These are phyloP conservation scores for Melanotaenia maccullochi DNA, from an alignment of 2,797 vertebrate genomes.

Conservation along the genomic window DNA sequence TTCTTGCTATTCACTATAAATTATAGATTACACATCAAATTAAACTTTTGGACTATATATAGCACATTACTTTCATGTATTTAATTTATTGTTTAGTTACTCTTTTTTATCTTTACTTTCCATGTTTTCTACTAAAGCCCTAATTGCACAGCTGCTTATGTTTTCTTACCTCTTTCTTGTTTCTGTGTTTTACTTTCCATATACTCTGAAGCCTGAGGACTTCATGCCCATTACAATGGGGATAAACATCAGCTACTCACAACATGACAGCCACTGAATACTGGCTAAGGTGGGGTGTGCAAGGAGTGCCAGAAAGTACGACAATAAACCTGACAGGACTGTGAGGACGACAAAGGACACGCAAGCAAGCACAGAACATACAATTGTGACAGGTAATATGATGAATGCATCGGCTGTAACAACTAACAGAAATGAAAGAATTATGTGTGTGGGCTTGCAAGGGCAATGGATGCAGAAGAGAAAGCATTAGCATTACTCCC, in stretches of 20 bases:
- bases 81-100: too few relatives aligned
- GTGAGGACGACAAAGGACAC: conserved; percentile 10
- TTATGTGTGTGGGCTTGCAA: conserved; percentile 5
- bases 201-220: too few relatives aligned
- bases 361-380: conserved; percentile 16
- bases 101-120: neutral
- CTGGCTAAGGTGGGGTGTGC: neutral
- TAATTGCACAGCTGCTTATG: neutral
- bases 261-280: neutral
- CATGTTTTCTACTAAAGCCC: neutral
- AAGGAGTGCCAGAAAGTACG: neutral
- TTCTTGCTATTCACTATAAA: too few relatives aligned
- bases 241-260: conserved; percentile 23
- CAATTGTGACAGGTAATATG: conserved; percentile 9
- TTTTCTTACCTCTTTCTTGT: neutral
- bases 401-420: conserved; percentile 30
- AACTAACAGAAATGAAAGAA: conserved; percentile 15
- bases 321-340: conserved; percentile 9
- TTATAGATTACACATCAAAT: too few relatives aligned
- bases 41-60: too few relatives aligned
- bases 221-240: too few relatives aligned
- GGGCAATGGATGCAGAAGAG: conserved; percentile 14
- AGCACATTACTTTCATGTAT: too few relatives aligned
- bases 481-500: conserved; percentile 16
- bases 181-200: too few relatives aligned